Evolutionary conservation across 2,888 invertebrate species (phyloP).

Genomic region (Eupithecia pulchellata): DNA sequence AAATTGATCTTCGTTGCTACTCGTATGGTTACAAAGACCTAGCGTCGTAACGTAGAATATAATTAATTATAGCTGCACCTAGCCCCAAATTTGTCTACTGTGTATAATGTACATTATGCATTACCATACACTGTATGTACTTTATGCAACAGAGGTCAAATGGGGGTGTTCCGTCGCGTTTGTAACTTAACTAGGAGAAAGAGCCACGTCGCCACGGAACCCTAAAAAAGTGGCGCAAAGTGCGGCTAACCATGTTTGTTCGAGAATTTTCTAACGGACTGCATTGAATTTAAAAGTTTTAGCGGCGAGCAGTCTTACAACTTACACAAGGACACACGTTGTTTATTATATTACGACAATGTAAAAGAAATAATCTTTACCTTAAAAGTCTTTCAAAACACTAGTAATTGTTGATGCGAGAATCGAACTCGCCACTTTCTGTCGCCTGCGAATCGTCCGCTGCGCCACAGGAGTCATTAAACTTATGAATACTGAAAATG

Average conservation of each 20-base stretch:
- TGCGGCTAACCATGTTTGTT: slow-evolving; percentile 45
- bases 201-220: background rate
- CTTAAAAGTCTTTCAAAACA: background rate
- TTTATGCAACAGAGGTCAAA: background rate
- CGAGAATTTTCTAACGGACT: slow-evolving; percentile 47
- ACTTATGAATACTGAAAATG: too few relatives aligned
- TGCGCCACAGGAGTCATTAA: too few relatives aligned
- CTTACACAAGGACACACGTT: background rate
- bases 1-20: too few relatives aligned
- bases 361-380: background rate
- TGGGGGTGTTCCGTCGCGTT: background rate
- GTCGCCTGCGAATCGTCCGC: too few relatives aligned
- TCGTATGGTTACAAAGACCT: too few relatives aligned
- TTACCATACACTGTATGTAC: too few relatives aligned
- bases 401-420: too few relatives aligned
- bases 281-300: slow-evolving; percentile 50
- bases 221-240: slow-evolving; percentile 25
- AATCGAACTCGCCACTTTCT: too few relatives aligned
- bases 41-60: too few relatives aligned
- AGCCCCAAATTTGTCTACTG: too few relatives aligned
- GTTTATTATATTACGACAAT: background rate
- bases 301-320: background rate
- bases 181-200: background rate
- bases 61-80: too few relatives aligned
- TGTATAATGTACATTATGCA: too few relatives aligned